Conservation (phyloP, 2,113 vertebrate species). For the Condylura cristata region DNA sequence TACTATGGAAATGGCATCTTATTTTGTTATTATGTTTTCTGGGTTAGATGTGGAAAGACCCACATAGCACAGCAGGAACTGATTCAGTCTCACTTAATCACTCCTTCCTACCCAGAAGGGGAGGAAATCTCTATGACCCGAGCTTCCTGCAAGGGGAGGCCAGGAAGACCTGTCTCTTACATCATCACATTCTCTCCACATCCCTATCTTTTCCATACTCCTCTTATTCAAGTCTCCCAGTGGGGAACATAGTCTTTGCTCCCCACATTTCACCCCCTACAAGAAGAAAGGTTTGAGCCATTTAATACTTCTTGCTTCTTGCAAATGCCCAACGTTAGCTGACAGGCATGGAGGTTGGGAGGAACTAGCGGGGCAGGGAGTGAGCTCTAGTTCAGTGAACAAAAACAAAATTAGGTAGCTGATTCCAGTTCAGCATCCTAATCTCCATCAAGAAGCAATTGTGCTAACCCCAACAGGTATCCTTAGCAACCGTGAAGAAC, state of each 20-base stretch:
- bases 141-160: not conserved
- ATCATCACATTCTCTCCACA: not conserved
- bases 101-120: not conserved
- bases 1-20: not conserved
- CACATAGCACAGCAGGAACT: not conserved
- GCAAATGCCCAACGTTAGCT: not conserved
- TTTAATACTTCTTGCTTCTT: not conserved
- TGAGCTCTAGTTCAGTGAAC: not conserved
- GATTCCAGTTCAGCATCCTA: not conserved
- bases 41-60: not conserved
- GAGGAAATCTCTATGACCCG: not conserved
- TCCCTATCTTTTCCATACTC: not conserved
- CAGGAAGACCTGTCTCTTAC: not conserved
- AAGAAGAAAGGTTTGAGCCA: not conserved
- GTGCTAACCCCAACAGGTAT: not conserved
- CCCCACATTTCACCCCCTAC: not conserved
- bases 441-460: not conserved
- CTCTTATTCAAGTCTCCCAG: not conserved
- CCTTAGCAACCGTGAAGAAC: not conserved
- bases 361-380: not conserved
- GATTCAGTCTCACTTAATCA: not conserved
- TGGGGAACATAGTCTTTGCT: accelerated
- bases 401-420: not conserved
- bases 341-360: not conserved
- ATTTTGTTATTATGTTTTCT: constrained; percentile 42